Evolutionary conservation across 2,888 invertebrate genomes (phyloP).

Genomic region (Trachelus troglodyta): DNA sequence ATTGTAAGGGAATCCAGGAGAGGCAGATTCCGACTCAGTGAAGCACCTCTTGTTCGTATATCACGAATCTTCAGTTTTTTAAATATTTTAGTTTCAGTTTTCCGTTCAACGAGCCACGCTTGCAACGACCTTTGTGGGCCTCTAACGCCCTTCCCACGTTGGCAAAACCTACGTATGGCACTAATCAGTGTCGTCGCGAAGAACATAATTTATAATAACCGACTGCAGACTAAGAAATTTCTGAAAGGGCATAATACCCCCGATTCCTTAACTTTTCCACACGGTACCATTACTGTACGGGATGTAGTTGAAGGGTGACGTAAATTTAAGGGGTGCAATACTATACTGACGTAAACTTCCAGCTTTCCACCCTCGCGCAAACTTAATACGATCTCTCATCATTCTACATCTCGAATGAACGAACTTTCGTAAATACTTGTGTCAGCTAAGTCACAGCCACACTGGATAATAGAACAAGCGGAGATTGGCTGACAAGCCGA

Average conservation of each 20-base stretch:
- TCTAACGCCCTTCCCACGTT: too few relatives aligned
- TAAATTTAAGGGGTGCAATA: not conserved
- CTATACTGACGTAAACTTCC: not conserved
- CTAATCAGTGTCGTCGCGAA: too few relatives aligned
- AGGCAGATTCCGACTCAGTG: constrained; percentile 3
- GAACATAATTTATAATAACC: too few relatives aligned
- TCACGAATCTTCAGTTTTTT: too few relatives aligned
- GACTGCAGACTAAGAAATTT: not conserved
- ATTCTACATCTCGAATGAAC: not conserved
- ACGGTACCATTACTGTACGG: not conserved
- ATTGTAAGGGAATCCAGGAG: not conserved
- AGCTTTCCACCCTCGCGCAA: not conserved
- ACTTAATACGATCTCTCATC: not conserved
- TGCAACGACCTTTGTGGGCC: too few relatives aligned
- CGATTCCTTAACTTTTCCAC: too few relatives aligned
- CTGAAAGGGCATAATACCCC: too few relatives aligned
- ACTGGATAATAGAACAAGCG: not conserved
- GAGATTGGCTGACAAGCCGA: not conserved
- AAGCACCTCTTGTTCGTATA: too few relatives aligned
- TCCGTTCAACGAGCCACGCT: too few relatives aligned
- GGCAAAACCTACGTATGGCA: too few relatives aligned
- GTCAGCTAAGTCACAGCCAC: not conserved
- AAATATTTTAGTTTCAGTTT: too few relatives aligned
- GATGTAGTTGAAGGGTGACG: not conserved
- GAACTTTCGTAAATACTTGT: not conserved